Evolutionary conservation across 1,140 invertebrate genomes (phyloP).

Genomic region (Drosophila rhopaloa): DNA sequence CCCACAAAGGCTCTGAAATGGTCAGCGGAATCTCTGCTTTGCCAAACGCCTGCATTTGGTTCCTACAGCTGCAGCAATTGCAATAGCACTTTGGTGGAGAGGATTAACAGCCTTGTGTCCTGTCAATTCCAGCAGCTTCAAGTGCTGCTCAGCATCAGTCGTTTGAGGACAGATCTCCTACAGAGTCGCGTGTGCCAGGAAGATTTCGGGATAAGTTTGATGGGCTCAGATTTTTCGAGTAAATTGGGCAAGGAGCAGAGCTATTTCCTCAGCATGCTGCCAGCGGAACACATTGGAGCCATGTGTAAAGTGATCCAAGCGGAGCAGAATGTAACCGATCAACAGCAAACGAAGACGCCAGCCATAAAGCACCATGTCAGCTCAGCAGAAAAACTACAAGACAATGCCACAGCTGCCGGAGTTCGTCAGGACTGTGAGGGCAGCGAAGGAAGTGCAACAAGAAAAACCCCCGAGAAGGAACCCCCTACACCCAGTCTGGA

Average conservation of each 20-base stretch:
- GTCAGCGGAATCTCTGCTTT: conserved; percentile 46
- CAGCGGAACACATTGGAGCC: conserved; percentile 89
- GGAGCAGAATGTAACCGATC: conserved; percentile 25
- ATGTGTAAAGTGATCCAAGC: conserved; percentile 86
- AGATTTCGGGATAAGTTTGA: conserved; percentile 51
- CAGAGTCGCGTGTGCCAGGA: conserved; percentile 65
- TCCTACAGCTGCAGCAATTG: conserved; percentile 65
- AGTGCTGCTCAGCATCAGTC: conserved; percentile 48
- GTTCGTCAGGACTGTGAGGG: conserved; percentile 17
- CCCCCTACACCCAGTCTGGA: conserved; percentile 21
- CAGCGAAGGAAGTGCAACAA: background rate
- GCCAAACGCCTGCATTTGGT: conserved; percentile 60
- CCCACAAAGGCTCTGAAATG: conserved; percentile 84
- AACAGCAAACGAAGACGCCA: conserved; percentile 4
- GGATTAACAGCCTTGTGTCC: conserved; percentile 66
- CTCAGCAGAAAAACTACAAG: conserved; percentile 4
- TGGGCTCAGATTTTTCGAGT: conserved; percentile 1
- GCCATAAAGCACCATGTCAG: conserved; percentile 19
- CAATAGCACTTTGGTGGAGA: conserved; percentile 54
- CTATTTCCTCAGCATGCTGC: conserved; percentile 87
- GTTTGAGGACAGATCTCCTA: conserved; percentile 55
- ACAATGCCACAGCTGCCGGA: conserved; percentile 40
- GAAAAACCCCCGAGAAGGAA: background rate
- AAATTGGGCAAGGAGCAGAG: conserved; percentile 73
- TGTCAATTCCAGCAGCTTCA: conserved; percentile 71